These are phyloP conservation scores for Chironomus tepperi DNA, from an alignment of 1,140 invertebrate genomes.

Conservation along the genomic window DNA sequence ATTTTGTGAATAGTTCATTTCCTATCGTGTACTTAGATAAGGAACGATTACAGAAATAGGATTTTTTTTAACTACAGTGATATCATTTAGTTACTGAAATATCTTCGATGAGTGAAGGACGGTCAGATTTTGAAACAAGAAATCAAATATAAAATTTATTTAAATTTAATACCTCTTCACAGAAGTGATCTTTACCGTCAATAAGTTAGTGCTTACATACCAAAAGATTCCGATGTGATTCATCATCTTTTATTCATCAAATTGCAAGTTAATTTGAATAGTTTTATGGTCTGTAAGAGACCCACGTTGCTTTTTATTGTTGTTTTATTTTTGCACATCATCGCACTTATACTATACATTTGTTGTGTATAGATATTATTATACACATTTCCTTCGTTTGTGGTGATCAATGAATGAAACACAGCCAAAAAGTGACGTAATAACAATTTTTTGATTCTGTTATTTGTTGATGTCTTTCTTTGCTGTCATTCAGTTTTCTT, in stretches of 20 bases:
- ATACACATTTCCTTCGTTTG: conserved; percentile 7
- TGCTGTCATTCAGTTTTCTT: background rate
- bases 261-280: conserved; percentile 10
- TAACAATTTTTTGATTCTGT: background rate
- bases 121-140: background rate
- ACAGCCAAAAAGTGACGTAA: background rate
- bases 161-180: background rate
- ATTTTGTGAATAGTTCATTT: background rate
- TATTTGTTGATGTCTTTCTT: background rate
- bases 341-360: background rate
- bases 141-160: background rate
- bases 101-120: background rate
- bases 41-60: background rate
- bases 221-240: background rate
- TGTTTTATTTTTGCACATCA: background rate
- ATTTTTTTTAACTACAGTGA: background rate
- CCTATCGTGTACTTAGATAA: background rate
- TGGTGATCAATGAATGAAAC: conserved; percentile 12
- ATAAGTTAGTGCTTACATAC: background rate
- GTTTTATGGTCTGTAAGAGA: conserved; percentile 7
- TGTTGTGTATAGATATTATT: background rate
- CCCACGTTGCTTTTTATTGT: background rate
- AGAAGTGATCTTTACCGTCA: background rate
- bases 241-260: background rate
- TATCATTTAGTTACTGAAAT: background rate